phyloP scores from a whole-genome alignment of 2,113 vertebrate genomes.

The Galbula dea region DNA sequence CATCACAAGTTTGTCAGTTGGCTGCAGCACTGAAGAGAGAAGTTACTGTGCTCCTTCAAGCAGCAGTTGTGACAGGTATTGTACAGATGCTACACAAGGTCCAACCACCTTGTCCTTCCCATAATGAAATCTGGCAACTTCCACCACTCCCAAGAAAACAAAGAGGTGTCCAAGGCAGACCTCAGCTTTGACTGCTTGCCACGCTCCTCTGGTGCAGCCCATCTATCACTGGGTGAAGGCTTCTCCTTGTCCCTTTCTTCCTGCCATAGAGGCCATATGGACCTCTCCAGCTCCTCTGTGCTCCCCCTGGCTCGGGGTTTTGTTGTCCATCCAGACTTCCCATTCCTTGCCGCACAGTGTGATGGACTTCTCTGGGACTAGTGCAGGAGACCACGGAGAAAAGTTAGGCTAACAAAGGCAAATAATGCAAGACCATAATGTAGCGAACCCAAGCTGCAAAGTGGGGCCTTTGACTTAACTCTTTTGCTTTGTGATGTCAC shows the following conservation, averaged over 20 bases:
- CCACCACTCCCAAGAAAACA: neutral
- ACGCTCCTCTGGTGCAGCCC: rapidly evolving
- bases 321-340: neutral
- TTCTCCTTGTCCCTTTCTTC: neutral
- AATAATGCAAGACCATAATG: neutral
- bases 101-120: neutral
- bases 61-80: neutral
- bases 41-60: rapidly evolving
- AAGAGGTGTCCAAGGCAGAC: neutral
- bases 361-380: neutral
- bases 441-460: neutral
- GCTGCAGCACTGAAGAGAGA: neutral
- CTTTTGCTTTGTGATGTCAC: neutral
- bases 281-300: neutral
- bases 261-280: rapidly evolving
- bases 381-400: neutral
- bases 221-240: neutral
- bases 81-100: neutral
- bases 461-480: neutral
- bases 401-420: neutral
- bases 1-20: neutral
- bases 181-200: neutral
- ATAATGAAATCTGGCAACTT: neutral
- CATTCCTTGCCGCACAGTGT: rapidly evolving
- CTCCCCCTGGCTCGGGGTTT: neutral